Percentiles rank a stretch among this genome's conserved stretches.
Evolutionary conservation across 2,113 vertebrate species (phyloP).

Genomic region (Muntiacus reevesi): DNA sequence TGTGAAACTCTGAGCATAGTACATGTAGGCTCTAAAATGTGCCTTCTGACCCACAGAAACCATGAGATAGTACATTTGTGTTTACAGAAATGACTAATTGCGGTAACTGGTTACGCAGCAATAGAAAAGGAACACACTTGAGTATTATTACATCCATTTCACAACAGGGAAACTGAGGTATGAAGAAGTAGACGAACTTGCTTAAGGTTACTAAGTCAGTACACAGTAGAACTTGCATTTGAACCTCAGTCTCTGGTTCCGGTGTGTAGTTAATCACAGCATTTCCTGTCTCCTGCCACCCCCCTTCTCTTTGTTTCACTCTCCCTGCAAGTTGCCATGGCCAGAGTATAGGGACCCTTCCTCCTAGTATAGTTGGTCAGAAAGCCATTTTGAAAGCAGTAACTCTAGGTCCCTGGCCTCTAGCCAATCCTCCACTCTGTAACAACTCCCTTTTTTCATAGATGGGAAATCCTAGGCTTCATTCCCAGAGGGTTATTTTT

Average conservation of each 20-base stretch:
- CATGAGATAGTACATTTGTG: background rate
- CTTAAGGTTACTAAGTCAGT: background rate
- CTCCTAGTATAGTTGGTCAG: conserved; percentile 3
- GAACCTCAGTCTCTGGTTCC: background rate
- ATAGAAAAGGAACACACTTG: background rate
- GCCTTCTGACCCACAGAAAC: background rate
- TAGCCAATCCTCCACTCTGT: conserved; percentile 48
- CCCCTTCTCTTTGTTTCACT: conserved; percentile 3
- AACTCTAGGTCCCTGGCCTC: conserved; percentile 38
- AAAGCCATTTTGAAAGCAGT: conserved; percentile 61
- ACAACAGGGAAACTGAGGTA: background rate
- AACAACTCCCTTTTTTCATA: conserved; percentile 61
- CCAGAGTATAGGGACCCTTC: background rate
- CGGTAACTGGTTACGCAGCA: background rate
- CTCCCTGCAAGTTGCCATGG: background rate
- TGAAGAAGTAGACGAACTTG: background rate
- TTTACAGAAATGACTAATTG: background rate
- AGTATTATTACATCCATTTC: background rate
- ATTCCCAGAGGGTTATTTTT: conserved; percentile 54
- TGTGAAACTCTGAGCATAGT: background rate
- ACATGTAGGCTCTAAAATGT: background rate
- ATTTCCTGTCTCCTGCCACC: background rate
- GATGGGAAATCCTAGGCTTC: conserved; percentile 73
- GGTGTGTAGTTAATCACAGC: background rate
- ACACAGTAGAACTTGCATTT: background rate